A percentile compares a stretch with the other conserved stretches of the same genome.
phyloP scores from a whole-genome alignment of 2,888 invertebrate species.

The Thera britannica region DNA sequence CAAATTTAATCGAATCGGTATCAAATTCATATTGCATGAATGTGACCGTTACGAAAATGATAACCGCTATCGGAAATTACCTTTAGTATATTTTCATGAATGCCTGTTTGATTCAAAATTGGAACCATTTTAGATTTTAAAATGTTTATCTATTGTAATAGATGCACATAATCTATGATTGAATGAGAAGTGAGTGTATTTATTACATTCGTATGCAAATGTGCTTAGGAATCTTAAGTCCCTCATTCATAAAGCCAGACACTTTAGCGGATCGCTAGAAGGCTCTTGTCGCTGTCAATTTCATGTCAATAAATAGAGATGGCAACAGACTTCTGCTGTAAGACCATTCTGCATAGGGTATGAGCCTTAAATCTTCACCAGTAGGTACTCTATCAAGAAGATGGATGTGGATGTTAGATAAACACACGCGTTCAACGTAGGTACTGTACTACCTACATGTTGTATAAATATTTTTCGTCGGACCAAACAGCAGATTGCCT shows the following conservation, averaged over 20 bases:
- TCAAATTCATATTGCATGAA: background rate
- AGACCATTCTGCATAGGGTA: too few relatives aligned
- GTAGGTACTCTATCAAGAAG: too few relatives aligned
- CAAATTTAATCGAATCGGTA: background rate
- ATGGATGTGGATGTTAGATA: too few relatives aligned
- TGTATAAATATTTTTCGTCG: background rate
- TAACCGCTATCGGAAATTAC: conserved; percentile 12
- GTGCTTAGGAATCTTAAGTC: background rate
- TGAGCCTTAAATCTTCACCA: too few relatives aligned
- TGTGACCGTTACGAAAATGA: conserved; percentile 18
- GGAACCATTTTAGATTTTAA: conserved; percentile 7
- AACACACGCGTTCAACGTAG: too few relatives aligned
- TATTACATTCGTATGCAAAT: conserved; percentile 24
- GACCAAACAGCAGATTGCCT: background rate
- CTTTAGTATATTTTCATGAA: background rate
- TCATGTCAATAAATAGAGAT: too few relatives aligned
- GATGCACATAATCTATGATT: conserved; percentile 12
- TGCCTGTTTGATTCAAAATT: background rate
- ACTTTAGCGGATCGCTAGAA: too few relatives aligned
- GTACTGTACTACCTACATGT: background rate
- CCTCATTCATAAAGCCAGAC: too few relatives aligned
- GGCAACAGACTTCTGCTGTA: too few relatives aligned
- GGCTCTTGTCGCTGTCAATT: too few relatives aligned
- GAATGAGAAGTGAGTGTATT: conserved; percentile 5
- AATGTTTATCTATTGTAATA: conserved; percentile 6